Evolutionary conservation across 2,113 vertebrate species (phyloP).

Genomic region (Crotalus helleri): DNA sequence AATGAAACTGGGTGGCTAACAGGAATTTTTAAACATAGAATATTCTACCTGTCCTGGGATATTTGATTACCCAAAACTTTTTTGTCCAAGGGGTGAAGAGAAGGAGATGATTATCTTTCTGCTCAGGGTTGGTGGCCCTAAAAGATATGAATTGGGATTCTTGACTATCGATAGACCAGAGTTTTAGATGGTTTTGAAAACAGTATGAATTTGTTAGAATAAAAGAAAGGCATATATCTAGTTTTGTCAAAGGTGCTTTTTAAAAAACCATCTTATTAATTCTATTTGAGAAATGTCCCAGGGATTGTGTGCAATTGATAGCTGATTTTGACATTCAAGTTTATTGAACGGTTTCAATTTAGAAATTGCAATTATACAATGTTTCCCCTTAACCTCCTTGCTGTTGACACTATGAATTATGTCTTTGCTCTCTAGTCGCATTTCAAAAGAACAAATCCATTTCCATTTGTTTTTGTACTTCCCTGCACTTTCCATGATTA

Average conservation of each 20-base stretch:
- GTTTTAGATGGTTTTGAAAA: background rate
- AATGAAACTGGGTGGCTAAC: background rate
- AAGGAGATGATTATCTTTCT: background rate
- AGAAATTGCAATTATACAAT: background rate
- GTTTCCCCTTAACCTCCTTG: background rate
- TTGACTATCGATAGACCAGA: background rate
- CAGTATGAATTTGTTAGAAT: background rate
- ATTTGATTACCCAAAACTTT: background rate
- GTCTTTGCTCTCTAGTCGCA: background rate
- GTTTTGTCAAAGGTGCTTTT: background rate
- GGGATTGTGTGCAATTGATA: background rate
- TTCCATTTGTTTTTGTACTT: background rate
- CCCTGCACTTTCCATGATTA: background rate
- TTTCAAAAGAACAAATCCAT: background rate
- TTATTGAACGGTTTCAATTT: background rate
- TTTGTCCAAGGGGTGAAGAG: background rate
- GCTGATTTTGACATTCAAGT: background rate
- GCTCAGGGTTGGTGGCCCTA: background rate
- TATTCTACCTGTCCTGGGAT: background rate
- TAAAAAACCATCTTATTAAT: background rate
- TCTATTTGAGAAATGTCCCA: background rate
- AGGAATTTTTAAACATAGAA: background rate
- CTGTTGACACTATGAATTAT: background rate
- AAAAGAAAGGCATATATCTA: background rate
- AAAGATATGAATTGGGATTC: background rate